Conservation (phyloP, 2,888 invertebrate genomes). For the Meteorus colon region DNA sequence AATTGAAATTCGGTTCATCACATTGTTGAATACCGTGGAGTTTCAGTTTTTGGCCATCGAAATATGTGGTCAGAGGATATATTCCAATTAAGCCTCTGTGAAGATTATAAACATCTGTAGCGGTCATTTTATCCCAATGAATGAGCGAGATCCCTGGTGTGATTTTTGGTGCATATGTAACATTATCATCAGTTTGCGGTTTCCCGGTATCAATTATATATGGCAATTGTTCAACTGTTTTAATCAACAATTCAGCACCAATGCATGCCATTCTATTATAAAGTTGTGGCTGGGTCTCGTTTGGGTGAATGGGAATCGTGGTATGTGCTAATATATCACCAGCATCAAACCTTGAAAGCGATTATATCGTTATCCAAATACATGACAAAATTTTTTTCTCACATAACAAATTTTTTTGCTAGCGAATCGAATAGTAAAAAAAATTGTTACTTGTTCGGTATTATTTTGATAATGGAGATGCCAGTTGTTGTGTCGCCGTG, state of each 20-base stretch:
- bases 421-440: background rate
- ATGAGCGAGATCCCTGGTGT: conserved; percentile 78
- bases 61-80: conserved; percentile 78
- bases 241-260: conserved; percentile 81
- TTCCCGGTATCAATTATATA: conserved; percentile 76
- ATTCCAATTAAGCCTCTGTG: conserved; percentile 81
- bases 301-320: conserved; percentile 75
- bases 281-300: conserved; percentile 81
- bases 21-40: conserved; percentile 75
- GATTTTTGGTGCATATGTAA: conserved; percentile 86
- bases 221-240: conserved; percentile 79
- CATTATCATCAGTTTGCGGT: conserved; percentile 78
- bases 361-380: conserved; percentile 32
- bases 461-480: conserved; percentile 90
- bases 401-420: background rate
- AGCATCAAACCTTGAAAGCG: conserved; percentile 80
- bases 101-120: conserved; percentile 81
- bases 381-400: conserved; percentile 24
- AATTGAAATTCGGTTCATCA: background rate
- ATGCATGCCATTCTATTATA: conserved; percentile 79
- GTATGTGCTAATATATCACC: conserved; percentile 82
- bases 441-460: conserved; percentile 77
- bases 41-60: conserved; percentile 78
- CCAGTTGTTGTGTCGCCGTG: conserved; percentile 88
- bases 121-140: conserved; percentile 80